Conservation (phyloP, 2,113 vertebrate genomes). For the Malurus alboscapulatus region DNA sequence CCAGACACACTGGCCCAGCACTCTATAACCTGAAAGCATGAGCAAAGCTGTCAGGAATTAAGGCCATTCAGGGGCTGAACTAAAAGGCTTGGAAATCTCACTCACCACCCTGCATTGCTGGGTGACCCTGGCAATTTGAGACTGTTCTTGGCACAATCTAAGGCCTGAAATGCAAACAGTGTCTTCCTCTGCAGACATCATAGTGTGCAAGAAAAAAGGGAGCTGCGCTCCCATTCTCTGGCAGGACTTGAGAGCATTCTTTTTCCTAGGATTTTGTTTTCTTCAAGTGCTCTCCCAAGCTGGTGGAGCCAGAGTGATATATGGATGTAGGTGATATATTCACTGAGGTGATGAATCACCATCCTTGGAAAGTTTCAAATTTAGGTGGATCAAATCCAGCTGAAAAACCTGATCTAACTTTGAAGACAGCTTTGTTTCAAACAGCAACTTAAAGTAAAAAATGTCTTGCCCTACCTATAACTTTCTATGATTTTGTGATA, state of each 20-base stretch:
- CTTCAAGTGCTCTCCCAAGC: background rate
- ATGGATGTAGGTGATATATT: background rate
- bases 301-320: background rate
- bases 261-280: background rate
- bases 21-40: background rate
- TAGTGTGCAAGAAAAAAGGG: background rate
- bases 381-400: background rate
- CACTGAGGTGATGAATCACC: background rate
- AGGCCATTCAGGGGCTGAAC: background rate
- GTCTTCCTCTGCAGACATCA: background rate
- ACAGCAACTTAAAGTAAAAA: background rate
- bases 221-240: background rate
- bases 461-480: background rate
- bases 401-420: background rate
- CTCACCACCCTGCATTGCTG: background rate
- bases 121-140: background rate
- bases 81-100: background rate
- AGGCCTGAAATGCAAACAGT: background rate
- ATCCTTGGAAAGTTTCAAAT: background rate
- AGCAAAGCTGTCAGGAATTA: background rate
- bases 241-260: background rate
- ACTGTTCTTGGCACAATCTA: background rate
- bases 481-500: background rate
- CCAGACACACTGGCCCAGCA: background rate
- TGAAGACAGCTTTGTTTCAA: background rate